Percentiles rank a stretch among this genome's conserved stretches.
Conservation (phyloP, 2,888 invertebrate genomes). For the Eupithecia exiguata region DNA sequence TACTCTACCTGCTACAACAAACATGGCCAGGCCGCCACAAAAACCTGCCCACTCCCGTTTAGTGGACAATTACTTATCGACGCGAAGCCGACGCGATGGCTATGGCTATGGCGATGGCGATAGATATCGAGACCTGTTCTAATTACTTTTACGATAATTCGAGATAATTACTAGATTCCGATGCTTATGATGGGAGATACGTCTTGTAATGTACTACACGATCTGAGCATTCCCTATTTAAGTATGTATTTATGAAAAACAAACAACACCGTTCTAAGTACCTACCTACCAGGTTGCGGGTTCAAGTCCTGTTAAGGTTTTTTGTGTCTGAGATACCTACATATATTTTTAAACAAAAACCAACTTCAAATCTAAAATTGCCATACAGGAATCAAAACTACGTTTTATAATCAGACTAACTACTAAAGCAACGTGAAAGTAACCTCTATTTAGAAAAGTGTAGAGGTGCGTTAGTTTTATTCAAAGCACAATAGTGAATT, state of each 20-base stretch:
- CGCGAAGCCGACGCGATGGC: slow-evolving; percentile 42
- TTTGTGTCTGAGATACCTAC: neutral
- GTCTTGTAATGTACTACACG: neutral
- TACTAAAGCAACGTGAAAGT: too few species aligned
- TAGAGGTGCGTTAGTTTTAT: too few species aligned
- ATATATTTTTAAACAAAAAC: neutral
- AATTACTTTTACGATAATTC: slow-evolving; percentile 34
- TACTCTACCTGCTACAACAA: slow-evolving; percentile 50
- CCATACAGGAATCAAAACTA: neutral
- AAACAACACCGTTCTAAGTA: neutral
- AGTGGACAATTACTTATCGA: slow-evolving; percentile 71
- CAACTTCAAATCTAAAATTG: neutral
- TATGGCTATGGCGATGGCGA: slow-evolving; percentile 36
- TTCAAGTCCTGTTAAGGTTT: neutral
- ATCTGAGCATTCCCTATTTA: neutral
- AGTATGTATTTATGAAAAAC: neutral
- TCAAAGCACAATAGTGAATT: neutral
- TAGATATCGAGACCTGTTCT: slow-evolving; percentile 31
- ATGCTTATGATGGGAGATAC: slow-evolving; percentile 26
- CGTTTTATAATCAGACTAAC: too few species aligned
- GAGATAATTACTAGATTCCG: slow-evolving; percentile 31
- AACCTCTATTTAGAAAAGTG: too few species aligned
- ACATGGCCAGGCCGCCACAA: slow-evolving; percentile 52
- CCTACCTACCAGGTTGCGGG: too few species aligned
- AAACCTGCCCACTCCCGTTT: slow-evolving; percentile 57